Conservation (phyloP, 2,113 vertebrate genomes). For the Anguilla japonica region DNA sequence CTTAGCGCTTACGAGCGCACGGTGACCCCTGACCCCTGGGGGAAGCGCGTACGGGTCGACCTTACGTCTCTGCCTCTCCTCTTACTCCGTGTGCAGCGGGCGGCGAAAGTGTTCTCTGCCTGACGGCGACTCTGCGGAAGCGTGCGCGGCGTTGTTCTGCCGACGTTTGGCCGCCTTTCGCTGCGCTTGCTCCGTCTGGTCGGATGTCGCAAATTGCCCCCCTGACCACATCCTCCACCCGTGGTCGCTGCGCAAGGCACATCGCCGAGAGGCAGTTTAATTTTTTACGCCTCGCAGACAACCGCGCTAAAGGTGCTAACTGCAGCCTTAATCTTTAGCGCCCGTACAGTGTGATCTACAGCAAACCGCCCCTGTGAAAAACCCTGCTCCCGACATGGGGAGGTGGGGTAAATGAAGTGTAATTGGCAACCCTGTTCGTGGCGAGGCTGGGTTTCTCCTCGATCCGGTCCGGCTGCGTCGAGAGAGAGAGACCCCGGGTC, state of each 20-base stretch:
- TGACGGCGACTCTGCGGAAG: no score
- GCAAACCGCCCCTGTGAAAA: not conserved
- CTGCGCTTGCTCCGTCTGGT: not conserved
- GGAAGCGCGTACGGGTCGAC: slow-evolving; percentile 37
- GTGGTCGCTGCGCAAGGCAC: not conserved
- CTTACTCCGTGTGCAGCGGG: not conserved
- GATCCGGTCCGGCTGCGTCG: slow-evolving; percentile 25
- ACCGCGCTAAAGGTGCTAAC: not conserved
- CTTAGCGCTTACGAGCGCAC: slow-evolving; percentile 42
- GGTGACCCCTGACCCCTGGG: slow-evolving; percentile 24
- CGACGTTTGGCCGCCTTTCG: not conserved
- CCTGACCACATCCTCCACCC: not conserved
- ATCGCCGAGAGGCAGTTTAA: not conserved
- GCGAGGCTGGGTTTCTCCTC: not conserved
- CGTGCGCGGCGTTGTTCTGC: not conserved
- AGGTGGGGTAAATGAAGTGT: not conserved
- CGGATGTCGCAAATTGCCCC: not conserved
- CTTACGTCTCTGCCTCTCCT: slow-evolving; percentile 29
- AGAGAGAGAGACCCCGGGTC: not conserved
- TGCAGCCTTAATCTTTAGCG: not conserved
- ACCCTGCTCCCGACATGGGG: not conserved
- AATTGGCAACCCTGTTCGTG: not conserved
- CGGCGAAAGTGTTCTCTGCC: not conserved
- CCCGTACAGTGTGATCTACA: not conserved
- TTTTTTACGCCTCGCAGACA: slow-evolving; percentile 11